Conservation (phyloP, 2,888 invertebrate species). For the Cenopis cana region DNA sequence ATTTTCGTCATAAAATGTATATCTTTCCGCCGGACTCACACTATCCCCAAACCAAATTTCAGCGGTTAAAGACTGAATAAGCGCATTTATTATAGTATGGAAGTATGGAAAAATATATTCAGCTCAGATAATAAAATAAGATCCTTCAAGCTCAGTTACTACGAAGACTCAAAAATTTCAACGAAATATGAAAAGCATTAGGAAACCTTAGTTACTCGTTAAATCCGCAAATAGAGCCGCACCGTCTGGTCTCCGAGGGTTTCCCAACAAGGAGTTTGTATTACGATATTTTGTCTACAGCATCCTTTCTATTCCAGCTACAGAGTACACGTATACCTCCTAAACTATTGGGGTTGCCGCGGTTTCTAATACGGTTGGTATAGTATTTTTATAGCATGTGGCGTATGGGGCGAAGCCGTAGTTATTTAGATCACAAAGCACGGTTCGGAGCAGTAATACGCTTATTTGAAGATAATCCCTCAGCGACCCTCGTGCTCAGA, state of each 20-base stretch:
- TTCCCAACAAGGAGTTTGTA: constrained; percentile 49
- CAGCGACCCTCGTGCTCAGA: constrained; percentile 57
- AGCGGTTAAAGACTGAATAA: too few relatives aligned
- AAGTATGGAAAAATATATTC: too few relatives aligned
- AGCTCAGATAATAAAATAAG: constrained; percentile 10
- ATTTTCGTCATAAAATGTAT: too few relatives aligned
- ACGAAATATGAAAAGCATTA: constrained; percentile 59
- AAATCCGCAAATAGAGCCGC: constrained; percentile 68
- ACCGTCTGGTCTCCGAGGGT: constrained; percentile 62
- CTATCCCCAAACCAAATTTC: too few relatives aligned
- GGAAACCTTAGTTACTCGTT: constrained; percentile 65
- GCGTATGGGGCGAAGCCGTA: constrained; percentile 60
- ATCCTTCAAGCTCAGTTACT: constrained; percentile 23
- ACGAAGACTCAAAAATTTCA: constrained; percentile 54
- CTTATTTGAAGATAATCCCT: constrained; percentile 78
- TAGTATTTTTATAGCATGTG: constrained; percentile 42
- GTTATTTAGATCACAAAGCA: constrained; percentile 74
- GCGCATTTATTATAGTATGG: too few relatives aligned
- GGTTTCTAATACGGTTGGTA: constrained; percentile 20
- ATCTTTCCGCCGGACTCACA: too few relatives aligned
- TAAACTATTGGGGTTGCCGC: constrained; percentile 14
- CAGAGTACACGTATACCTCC: background rate
- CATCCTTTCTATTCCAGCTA: constrained; percentile 31
- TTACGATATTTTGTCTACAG: constrained; percentile 43
- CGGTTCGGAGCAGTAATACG: constrained; percentile 70